Base-by-base conservation (phyloP, 2,113 vertebrate genomes). In the Lutjanus erythropterus region DNA sequence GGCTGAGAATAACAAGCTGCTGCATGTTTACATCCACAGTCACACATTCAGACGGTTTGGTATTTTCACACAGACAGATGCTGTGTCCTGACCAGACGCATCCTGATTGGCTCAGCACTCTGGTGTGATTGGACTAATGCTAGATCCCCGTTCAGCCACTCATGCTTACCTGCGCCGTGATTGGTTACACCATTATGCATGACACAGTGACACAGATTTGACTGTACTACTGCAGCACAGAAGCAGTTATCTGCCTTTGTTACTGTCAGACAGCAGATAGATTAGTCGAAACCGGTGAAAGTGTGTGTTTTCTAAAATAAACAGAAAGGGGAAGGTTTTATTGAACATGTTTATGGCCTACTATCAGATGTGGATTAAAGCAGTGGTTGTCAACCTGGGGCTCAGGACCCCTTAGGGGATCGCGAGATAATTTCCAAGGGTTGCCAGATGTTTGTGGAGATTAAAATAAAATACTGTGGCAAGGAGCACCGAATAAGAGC, bases 121-220 rank as follows among this genome's bases (percentile, higher is more conserved):
- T 50, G 53, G n/a, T 61, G 61, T 29, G 68, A 90, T 85, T 84
- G 85, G 85, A 23, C 65, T 59, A 27, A 81, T 71, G 66, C 60
- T 39, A 6, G 41, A 59, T 31, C 12, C 10, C 6, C 53, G 62
- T 59, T 10, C 47, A 78, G 71, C 66, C 60, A 47, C 60, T 79
- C 74, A 41, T 18, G 46, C 29, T 62, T 81, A 88, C 86, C 85
- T 92, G 90, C 19, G 3, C 52, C 19, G 44, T 84, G 85, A 92
- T 93, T 93, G 90, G 91, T 81, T 18, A n/a, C 25, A 3, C 31
- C 18, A 31, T 62, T 85, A 53, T 16, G 42, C 59, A 71, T 94
- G 92, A 91, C 92, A 94, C 83, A 91, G 91, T 93, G 90, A 92
- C 89, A 91, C 85, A 91, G 67, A 83, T 93, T 84, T 71, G 39